Conservation (phyloP, 2,113 vertebrate genomes). For the Barnardius zonarius region DNA sequence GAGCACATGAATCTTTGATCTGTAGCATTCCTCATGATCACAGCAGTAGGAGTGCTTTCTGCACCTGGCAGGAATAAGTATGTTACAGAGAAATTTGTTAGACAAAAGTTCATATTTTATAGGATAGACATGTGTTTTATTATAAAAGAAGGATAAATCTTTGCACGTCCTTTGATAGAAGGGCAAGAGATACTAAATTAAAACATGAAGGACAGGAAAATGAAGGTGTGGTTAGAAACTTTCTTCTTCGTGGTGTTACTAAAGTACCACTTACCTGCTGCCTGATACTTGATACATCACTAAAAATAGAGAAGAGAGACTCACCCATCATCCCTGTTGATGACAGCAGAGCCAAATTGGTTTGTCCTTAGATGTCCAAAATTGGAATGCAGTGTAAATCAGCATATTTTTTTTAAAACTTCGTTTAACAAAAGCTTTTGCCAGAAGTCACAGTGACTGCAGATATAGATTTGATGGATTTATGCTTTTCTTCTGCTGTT, state of each 20-base stretch:
- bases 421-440: not conserved
- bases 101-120: not conserved
- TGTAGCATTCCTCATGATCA: not conserved
- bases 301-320: conserved; percentile 29
- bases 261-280: not conserved
- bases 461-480: not conserved
- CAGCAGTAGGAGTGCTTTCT: not conserved
- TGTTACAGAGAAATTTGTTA: not conserved
- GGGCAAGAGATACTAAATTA: not conserved
- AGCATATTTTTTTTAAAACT: not conserved
- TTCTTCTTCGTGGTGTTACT: not conserved
- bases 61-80: not conserved
- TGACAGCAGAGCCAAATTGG: not conserved
- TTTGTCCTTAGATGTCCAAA: not conserved
- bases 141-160: not conserved
- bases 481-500: not conserved
- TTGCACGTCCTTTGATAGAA: not conserved
- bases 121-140: not conserved
- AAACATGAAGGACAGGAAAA: not conserved
- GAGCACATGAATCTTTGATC: not conserved
- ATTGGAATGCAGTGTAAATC: not conserved
- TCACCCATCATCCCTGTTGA: not conserved
- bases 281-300: not conserved
- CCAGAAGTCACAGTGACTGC: not conserved
- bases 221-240: not conserved